These are phyloP conservation scores for Eupithecia dodoneata DNA, from an alignment of 2,888 invertebrate genomes.

Conservation along the genomic window DNA sequence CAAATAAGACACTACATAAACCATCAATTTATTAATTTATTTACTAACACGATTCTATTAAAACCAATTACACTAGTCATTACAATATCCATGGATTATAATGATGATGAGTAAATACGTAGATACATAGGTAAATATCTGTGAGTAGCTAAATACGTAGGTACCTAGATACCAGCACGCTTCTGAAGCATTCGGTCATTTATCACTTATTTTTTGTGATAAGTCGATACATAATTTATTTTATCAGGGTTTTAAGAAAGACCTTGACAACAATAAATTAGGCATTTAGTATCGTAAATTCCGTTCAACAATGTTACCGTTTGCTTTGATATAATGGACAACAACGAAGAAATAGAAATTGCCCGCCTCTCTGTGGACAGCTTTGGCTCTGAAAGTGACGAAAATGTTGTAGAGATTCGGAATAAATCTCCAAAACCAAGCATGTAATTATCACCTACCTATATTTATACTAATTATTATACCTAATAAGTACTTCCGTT, in stretches of 20 bases:
- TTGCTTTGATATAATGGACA: conserved; percentile 20
- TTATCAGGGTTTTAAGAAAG: conserved; percentile 30
- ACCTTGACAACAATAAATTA: conserved; percentile 15
- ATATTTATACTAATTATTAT: background rate
- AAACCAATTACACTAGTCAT: too few species aligned
- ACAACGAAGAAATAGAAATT: conserved; percentile 15
- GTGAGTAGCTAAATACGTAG: background rate
- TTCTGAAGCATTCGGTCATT: conserved; percentile 14
- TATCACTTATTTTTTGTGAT: conserved; percentile 29
- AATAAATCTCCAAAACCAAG: conserved; percentile 23
- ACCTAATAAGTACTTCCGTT: background rate
- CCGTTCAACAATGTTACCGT: conserved; percentile 28
- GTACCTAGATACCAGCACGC: background rate
- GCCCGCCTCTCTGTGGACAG: conserved; percentile 24
- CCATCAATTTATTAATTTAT: background rate
- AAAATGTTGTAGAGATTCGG: conserved; percentile 19
- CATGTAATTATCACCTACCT: conserved; percentile 22
- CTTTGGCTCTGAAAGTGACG: conserved; percentile 20
- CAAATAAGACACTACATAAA: background rate
- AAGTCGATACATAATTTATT: conserved; percentile 15
- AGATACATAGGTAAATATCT: background rate
- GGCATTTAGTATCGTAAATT: conserved; percentile 12
- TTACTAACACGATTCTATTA: too few species aligned
- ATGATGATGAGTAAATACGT: conserved; percentile 15
- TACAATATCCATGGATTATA: background rate